These are phyloP conservation scores for Coreoperca whiteheadi DNA, from an alignment of 2,113 vertebrate species.

Conservation along the genomic window DNA sequence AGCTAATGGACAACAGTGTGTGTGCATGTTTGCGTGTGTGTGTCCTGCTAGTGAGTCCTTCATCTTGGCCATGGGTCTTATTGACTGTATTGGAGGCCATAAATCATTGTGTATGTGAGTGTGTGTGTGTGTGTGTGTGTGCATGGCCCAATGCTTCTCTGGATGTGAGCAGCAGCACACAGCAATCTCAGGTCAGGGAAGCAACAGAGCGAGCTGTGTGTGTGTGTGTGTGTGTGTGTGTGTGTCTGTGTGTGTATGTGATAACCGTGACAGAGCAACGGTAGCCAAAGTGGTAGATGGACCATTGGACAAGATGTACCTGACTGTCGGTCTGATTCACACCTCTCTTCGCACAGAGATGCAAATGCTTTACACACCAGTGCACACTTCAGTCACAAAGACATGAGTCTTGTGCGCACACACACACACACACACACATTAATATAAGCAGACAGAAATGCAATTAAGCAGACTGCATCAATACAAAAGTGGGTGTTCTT, in stretches of 20 bases:
- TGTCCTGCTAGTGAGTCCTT: constrained; percentile 70
- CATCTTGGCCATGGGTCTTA: constrained; percentile 79
- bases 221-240: constrained; percentile 37
- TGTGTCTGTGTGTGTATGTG: constrained; percentile 20
- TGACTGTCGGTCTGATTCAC: constrained; percentile 49
- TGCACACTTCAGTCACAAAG: constrained; percentile 44
- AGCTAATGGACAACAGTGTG: constrained; percentile 59
- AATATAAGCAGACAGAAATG: neutral
- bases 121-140: constrained; percentile 48
- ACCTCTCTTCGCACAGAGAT: constrained; percentile 42
- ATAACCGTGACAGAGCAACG: constrained; percentile 54
- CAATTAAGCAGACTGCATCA: constrained; percentile 24
- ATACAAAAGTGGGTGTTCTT: constrained; percentile 1
- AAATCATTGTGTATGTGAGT: constrained; percentile 75
- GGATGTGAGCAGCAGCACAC: constrained; percentile 61
- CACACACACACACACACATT: neutral
- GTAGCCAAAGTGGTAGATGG: constrained; percentile 53
- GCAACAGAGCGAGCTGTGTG: constrained; percentile 45
- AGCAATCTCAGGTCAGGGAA: constrained; percentile 72
- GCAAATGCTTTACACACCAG: constrained; percentile 39
- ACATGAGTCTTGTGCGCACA: constrained; percentile 10
- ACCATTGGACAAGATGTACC: constrained; percentile 59
- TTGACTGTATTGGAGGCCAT: constrained; percentile 81
- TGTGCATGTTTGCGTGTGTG: constrained; percentile 41
- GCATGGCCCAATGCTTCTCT: constrained; percentile 59